These are phyloP conservation scores for Potorous gilbertii DNA, from an alignment of 2,797 vertebrate genomes.

Conservation along the genomic window DNA sequence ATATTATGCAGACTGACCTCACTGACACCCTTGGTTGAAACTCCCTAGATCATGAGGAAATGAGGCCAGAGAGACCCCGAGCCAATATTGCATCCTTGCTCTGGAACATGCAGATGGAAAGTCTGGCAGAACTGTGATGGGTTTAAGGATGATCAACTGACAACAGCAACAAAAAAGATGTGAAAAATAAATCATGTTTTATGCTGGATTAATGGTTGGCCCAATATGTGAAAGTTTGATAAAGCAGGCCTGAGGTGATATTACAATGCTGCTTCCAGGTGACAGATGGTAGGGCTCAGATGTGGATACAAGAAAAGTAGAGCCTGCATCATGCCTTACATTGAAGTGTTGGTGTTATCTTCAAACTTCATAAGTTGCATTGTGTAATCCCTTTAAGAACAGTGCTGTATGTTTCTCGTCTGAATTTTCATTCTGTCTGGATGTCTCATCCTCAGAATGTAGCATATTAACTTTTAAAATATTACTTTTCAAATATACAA, in stretches of 20 bases:
- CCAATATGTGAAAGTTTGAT: constrained; percentile 39
- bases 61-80: constrained; percentile 35
- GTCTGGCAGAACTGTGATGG: constrained; percentile 50
- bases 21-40: constrained; percentile 43
- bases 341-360: background rate
- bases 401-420: background rate
- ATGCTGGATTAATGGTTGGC: constrained; percentile 44
- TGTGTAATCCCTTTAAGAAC: background rate
- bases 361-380: background rate
- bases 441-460: background rate
- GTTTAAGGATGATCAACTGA: constrained; percentile 55
- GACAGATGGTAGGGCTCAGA: background rate
- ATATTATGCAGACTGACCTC: background rate
- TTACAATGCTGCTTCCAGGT: background rate
- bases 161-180: constrained; percentile 37
- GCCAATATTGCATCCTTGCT: background rate
- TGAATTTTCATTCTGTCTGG: background rate
- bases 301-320: background rate
- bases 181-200: constrained; percentile 44
- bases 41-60: constrained; percentile 52
- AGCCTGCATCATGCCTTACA: background rate
- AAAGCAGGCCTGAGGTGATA: too few species aligned
- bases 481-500: background rate
- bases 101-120: constrained; percentile 38
- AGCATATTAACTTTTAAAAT: background rate